phyloP scores from a whole-genome alignment of 2,888 invertebrate genomes.

The Patella depressa region DNA sequence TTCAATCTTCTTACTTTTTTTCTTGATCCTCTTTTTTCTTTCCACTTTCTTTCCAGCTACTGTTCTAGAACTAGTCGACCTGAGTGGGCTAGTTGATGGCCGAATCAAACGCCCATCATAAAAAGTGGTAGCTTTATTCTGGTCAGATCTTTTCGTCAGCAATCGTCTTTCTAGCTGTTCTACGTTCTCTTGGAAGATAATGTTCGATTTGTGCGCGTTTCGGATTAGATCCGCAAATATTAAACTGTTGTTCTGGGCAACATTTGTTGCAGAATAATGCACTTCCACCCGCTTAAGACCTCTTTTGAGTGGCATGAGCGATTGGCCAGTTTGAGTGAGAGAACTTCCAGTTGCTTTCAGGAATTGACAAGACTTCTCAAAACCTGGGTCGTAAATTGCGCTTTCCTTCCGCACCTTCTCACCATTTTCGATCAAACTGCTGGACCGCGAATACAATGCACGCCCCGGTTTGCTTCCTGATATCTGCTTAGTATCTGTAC shows the following conservation, averaged over 20 bases:
- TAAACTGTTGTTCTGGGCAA: slow-evolving; percentile 49
- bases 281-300: slow-evolving; percentile 33
- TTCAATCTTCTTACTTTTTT: slow-evolving; percentile 49
- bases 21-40: slow-evolving; percentile 49
- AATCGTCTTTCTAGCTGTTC: slow-evolving; percentile 48
- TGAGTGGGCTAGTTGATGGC: slow-evolving; percentile 27
- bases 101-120: slow-evolving; percentile 46
- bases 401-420: slow-evolving; percentile 33
- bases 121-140: slow-evolving; percentile 42
- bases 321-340: background rate
- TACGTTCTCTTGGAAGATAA: slow-evolving; percentile 41
- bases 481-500: too few species aligned
- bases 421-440: background rate
- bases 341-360: slow-evolving; percentile 13
- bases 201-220: slow-evolving; percentile 44
- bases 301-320: background rate
- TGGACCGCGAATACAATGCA: too few species aligned
- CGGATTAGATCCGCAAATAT: slow-evolving; percentile 55
- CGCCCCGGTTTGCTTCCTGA: too few species aligned
- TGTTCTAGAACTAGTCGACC: slow-evolving; percentile 38
- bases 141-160: slow-evolving; percentile 43
- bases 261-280: slow-evolving; percentile 55
- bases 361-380: slow-evolving; percentile 46
- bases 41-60: slow-evolving; percentile 52
- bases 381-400: slow-evolving; percentile 43